A percentile compares a stretch with the other conserved stretches of the same genome.
Conservation (phyloP, 2,888 invertebrate genomes). For the Cepaea hortensis region DNA sequence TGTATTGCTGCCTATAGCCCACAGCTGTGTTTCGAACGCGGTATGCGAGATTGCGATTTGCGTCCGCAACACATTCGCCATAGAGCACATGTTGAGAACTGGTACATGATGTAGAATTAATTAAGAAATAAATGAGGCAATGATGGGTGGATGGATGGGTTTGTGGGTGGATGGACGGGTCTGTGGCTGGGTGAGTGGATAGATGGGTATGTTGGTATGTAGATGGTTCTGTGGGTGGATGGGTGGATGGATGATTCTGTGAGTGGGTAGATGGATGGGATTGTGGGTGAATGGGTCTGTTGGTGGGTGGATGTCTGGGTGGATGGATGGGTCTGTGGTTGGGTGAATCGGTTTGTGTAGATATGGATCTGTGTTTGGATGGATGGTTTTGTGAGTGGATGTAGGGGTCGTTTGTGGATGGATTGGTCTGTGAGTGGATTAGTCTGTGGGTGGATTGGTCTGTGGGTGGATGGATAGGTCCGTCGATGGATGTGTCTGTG, state of each 20-base stretch:
- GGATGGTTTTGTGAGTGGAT: too few species aligned
- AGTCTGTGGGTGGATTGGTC: too few species aligned
- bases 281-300: background rate
- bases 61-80: too few species aligned
- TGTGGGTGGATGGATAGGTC: background rate
- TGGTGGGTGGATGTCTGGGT: background rate
- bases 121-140: too few species aligned
- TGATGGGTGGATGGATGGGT: background rate
- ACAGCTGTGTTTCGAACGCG: too few species aligned
- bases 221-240: background rate
- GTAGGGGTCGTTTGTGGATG: too few species aligned
- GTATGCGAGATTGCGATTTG: too few species aligned
- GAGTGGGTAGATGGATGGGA: background rate
- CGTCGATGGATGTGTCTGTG: background rate
- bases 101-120: too few species aligned
- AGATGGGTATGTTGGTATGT: background rate
- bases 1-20: too few species aligned
- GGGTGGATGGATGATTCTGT: background rate
- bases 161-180: background rate
- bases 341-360: too few species aligned
- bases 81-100: too few species aligned
- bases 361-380: too few species aligned
- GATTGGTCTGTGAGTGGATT: background rate
- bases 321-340: background rate
- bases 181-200: background rate